Base-by-base conservation (phyloP, 1,140 invertebrate genomes). In the Hylyphantes graminicola region DNA sequence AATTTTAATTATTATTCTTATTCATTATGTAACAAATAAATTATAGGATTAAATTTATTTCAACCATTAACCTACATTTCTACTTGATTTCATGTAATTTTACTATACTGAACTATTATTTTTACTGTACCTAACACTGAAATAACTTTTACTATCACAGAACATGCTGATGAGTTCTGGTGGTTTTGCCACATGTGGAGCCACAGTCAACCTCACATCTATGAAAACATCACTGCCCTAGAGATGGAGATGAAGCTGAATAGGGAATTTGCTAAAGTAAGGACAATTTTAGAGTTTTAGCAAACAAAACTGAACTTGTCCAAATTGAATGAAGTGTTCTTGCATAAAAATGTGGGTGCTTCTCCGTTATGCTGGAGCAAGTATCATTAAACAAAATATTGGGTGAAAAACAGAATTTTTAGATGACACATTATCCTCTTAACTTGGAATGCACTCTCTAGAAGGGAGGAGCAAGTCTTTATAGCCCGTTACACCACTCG, bases 181-280 rank as follows among this genome's bases (percentile, higher is more conserved):
- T 96, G 95, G 95, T 99, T 99, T 92, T 95, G 95, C 86, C 97
- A 98, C 91, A 98, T 98, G 96, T 99, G 96, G 96, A 96, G 96
- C 89, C 97, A 99, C 90, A 96, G 96, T 88, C 97, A 99, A 88
- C 96, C 97, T 2, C 97, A 99, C 91, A 90, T 97, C 1, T 97
- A 97, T 90, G 94, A 95, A 87, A 97, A 97, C 90, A 92, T 95
- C 59, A 95, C 95, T 0, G 92, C 95, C 86, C 91, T 98, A 7
- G 95, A 96, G 89, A 90, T 93, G 13, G 96, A 98, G 89, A 98
- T 99, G 97, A 93, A 92, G 86, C 89, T 95, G 85, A 99, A 98
- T 91, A 95, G 95, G 88, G 94, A 96, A 86, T 98, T 98, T 92
- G 97, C 97, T 0, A 93, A 96, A 89, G 94, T 92, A 76, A 17